Evolutionary conservation across 1,140 invertebrate species (phyloP).

Genomic region (Stegodyphus mimosarum): DNA sequence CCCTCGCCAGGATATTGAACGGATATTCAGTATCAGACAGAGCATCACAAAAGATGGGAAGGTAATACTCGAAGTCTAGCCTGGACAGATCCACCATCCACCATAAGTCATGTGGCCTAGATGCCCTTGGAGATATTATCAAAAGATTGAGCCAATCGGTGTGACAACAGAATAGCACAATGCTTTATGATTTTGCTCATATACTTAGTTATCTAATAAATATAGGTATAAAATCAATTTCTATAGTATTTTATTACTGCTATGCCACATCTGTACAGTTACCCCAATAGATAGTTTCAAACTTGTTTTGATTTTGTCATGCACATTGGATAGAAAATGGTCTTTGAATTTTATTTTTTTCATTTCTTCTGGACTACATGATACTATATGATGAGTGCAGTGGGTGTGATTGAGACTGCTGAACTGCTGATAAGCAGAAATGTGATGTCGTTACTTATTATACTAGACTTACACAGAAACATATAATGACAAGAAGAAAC

Average conservation of each 20-base stretch:
- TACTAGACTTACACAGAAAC: too few species aligned
- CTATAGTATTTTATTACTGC: background rate
- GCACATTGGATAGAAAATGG: too few species aligned
- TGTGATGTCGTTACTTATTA: too few species aligned
- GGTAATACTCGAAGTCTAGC: conserved; percentile 39
- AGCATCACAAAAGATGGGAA: conserved; percentile 33
- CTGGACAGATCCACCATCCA: conserved; percentile 44
- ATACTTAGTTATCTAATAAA: background rate
- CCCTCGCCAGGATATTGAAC: conserved; percentile 30
- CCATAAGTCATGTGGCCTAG: conserved; percentile 5
- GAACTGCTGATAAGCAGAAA: too few species aligned
- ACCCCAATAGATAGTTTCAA: background rate
- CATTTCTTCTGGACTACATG: too few species aligned
- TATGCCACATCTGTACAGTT: background rate
- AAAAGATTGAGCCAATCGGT: background rate
- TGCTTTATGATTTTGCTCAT: background rate
- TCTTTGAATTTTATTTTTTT: too few species aligned
- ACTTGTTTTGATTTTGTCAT: background rate
- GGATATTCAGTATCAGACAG: conserved; percentile 16
- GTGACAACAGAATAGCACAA: too few species aligned
- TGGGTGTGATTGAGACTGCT: too few species aligned
- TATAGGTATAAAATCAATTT: background rate
- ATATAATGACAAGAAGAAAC: too few species aligned
- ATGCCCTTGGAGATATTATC: background rate
- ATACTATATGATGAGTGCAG: too few species aligned